Evolutionary conservation across 2,113 vertebrate genomes (phyloP).

Genomic region (Vulpes ferrilata): DNA sequence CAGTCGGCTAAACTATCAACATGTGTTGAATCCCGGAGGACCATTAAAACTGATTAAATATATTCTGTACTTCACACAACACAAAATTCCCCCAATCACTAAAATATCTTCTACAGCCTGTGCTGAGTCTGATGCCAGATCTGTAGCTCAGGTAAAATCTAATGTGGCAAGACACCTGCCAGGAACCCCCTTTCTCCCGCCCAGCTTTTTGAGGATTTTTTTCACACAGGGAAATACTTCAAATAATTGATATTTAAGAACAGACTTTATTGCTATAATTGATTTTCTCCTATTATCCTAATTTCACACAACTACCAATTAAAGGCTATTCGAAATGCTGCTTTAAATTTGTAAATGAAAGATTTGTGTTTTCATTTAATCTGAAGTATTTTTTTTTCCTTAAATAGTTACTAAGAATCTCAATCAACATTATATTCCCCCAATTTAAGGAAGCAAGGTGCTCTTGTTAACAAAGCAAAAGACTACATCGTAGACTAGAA

Average conservation of each 20-base stretch:
- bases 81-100: neutral
- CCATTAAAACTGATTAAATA: neutral
- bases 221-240: neutral
- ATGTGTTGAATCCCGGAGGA: neutral
- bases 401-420: neutral
- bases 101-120: rapidly evolving
- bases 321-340: slow-evolving; percentile 39
- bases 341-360: neutral
- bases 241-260: neutral
- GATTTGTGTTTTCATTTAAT: neutral
- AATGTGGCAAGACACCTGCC: rapidly evolving
- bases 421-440: neutral
- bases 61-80: neutral
- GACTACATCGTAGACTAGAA: neutral
- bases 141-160: neutral
- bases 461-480: slow-evolving; percentile 7
- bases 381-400: neutral
- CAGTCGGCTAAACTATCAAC: neutral
- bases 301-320: slow-evolving; percentile 31
- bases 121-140: rapidly evolving
- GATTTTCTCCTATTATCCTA: neutral
- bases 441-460: neutral
- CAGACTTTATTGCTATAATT: neutral
- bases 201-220: neutral
- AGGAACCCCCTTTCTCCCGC: neutral